Base-by-base conservation (phyloP, 92 coral and sea anemone species). In the Palythoa grandiflora region DNA sequence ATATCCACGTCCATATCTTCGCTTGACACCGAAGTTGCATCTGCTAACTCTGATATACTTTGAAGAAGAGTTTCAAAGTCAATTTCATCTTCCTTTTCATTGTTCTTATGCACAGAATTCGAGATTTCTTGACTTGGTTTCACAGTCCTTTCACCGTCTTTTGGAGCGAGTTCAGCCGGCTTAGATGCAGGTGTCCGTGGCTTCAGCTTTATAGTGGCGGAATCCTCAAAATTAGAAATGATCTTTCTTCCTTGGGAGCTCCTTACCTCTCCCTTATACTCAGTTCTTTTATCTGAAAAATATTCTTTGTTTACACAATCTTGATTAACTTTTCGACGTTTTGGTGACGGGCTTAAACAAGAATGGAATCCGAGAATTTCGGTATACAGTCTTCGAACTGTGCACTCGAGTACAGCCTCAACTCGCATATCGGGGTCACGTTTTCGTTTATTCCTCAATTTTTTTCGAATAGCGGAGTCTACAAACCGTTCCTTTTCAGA, bases 391-490 rank as follows among this genome's bases (percentile, higher is more conserved):
- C 98, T 87, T 84, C 98, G 96, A 70, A 97, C 98, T 20, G 99
- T 97, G 50, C 97, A 95, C 60, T 97, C 94, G 17, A 97, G 78
- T 61, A 97, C 88, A 0, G 96, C 99, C 37, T 94, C 95, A 84
- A 97, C 80, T 40, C 90, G 93, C 99, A 97, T 97, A 80, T 97
- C 94, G 5, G 99, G 99, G 68, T 91, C 97, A 80, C 99, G 93
- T 93, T 96, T 96, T 14, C 99, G 93, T 76, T 95, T 95, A 77
- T 97, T 97, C 39, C 91, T 91, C 50, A 86, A 93, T 78, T 96
- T 96, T 93, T 97, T 97, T 21, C 92, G 92, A 75, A 94, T 91
- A 1, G 96, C 99, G 38, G 93, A 94, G 83, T 83, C 85, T 1
- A 97, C 96, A 72, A 97, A 88, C 53, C 87, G 88, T 71, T 95